Percentiles rank a stretch among this genome's conserved stretches.
Conservation (phyloP, 1,140 invertebrate species). For the Meloidogyne chitwoodi region DNA sequence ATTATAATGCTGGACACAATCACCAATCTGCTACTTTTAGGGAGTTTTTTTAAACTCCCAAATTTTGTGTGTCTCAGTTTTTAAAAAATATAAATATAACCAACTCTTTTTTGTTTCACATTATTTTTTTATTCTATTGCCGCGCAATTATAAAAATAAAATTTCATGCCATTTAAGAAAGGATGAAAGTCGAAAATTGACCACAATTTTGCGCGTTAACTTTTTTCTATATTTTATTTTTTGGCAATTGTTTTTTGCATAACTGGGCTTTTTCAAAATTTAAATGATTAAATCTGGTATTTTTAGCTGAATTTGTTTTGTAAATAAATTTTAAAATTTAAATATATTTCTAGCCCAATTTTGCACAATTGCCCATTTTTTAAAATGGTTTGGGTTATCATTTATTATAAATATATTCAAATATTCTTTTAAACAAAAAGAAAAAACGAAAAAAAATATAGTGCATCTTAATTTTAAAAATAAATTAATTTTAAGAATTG, state of each 20-base stretch:
- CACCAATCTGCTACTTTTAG: slow-evolving; percentile 16
- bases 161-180: neutral
- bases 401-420: neutral
- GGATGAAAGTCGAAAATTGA: neutral
- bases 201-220: neutral
- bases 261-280: neutral
- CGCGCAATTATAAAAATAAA: neutral
- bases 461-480: neutral
- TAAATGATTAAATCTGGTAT: neutral
- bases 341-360: neutral
- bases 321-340: neutral
- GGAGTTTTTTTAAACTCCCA: neutral
- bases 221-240: neutral
- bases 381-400: neutral
- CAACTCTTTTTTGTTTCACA: neutral
- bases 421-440: neutral
- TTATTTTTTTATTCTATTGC: neutral
- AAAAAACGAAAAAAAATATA: neutral
- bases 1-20: slow-evolving; percentile 13
- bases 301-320: neutral
- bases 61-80: slow-evolving; percentile 9
- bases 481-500: neutral
- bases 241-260: neutral
- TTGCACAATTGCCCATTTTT: neutral
- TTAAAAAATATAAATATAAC: neutral